These are phyloP conservation scores for Hippoglossus hippoglossus DNA, from an alignment of 2,797 vertebrate species.

Conservation along the genomic window DNA sequence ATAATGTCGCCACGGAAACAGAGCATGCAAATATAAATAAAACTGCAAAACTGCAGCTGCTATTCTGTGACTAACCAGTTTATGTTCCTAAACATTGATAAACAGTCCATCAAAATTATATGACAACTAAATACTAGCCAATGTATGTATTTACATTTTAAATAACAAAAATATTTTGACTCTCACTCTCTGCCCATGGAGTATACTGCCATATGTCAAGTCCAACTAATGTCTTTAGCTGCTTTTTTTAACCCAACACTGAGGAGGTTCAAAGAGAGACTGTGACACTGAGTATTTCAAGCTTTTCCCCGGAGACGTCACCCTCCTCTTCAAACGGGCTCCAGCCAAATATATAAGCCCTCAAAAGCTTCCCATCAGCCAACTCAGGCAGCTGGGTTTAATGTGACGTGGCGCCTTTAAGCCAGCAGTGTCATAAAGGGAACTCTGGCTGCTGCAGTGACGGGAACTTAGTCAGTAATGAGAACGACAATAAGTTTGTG, in stretches of 20 bases:
- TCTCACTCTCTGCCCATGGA: neutral
- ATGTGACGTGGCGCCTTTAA: neutral
- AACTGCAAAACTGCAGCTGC: slow-evolving; percentile 5
- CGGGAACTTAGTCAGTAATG: neutral
- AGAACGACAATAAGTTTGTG: neutral
- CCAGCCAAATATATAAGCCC: slow-evolving; percentile 7
- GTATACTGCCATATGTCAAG: neutral
- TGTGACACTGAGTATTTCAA: slow-evolving; percentile 1
- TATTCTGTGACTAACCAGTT: slow-evolving; percentile 9
- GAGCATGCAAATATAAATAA: neutral
- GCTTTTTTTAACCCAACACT: neutral
- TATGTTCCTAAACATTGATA: neutral
- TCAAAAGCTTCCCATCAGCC: slow-evolving; percentile 13
- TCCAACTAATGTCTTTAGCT: slow-evolving; percentile 1
- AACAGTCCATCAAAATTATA: no score
- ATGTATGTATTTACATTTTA: no score
- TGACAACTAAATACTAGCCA: no score
- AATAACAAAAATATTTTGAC: neutral
- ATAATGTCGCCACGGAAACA: slow-evolving; percentile 2
- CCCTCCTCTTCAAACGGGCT: neutral
- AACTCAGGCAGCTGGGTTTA: neutral
- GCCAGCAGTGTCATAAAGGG: neutral
- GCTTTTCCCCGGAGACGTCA: neutral
- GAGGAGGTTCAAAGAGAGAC: slow-evolving; percentile 3
- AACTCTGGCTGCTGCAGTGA: neutral